Evolutionary conservation across 2,113 vertebrate genomes (phyloP).

Genomic region (Micromys minutus): DNA sequence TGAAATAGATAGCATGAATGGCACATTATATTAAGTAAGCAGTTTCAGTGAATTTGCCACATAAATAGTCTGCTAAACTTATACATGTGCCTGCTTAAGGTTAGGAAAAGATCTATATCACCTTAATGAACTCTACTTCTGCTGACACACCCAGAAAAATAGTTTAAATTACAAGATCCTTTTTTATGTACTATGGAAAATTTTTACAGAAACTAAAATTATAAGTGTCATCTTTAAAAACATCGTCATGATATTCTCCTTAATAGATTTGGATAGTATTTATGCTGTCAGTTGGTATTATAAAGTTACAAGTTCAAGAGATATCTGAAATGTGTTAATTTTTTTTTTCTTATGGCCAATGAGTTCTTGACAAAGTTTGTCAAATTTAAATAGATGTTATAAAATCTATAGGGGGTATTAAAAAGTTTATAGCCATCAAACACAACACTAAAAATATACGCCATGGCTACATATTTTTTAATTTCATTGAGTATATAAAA

Average conservation of each 20-base stretch:
- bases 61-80: constrained; percentile 79
- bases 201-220: constrained; percentile 42
- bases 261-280: neutral
- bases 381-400: neutral
- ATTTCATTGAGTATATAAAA: neutral
- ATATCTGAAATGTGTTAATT: neutral
- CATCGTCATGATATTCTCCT: neutral
- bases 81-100: constrained; percentile 77
- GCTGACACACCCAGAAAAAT: constrained; percentile 77
- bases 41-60: constrained; percentile 76
- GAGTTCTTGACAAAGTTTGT: neutral
- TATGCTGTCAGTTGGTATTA: neutral
- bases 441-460: neutral
- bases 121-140: constrained; percentile 83
- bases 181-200: constrained; percentile 5
- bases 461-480: neutral
- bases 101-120: constrained; percentile 80
- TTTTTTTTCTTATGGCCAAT: neutral
- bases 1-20: constrained; percentile 69
- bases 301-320: neutral
- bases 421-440: neutral
- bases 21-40: constrained; percentile 72
- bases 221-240: constrained; percentile 26
- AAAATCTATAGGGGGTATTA: neutral
- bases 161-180: constrained; percentile 79